Percentiles rank a stretch among this genome's conserved stretches.
Conservation (phyloP, 2,113 vertebrate genomes). For the Brachypodius melanocephalos region DNA sequence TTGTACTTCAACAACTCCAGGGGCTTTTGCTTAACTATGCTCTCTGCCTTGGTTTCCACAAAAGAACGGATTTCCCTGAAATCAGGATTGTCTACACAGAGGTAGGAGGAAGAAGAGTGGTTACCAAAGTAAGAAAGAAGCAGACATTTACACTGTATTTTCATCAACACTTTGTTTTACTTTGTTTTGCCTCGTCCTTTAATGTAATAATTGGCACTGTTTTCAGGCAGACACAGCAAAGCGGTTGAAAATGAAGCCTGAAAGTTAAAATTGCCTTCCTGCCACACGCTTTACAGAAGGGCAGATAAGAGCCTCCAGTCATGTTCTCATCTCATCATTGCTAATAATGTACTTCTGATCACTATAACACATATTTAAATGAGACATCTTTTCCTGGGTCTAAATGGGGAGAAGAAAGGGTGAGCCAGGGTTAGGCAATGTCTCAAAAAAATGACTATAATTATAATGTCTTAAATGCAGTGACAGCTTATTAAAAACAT, state of each 20-base stretch:
- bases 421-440: constrained; percentile 5
- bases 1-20: constrained; percentile 86
- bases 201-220: neutral
- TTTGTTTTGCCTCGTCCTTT: neutral
- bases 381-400: constrained; percentile 20
- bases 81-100: constrained; percentile 77
- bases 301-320: neutral
- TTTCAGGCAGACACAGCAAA: neutral
- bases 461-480: constrained; percentile 2
- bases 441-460: constrained; percentile 18
- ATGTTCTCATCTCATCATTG: constrained; percentile 30
- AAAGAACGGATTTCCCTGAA: constrained; percentile 95
- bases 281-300: neutral
- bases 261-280: constrained; percentile 6
- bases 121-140: neutral
- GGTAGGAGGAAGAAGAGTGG: neutral
- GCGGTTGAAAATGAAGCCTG: neutral
- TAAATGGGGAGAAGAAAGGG: constrained; percentile 32
- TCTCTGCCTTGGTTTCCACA: constrained; percentile 90
- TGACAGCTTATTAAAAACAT: constrained; percentile 47
- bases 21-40: constrained; percentile 76
- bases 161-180: neutral
- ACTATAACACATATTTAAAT: constrained; percentile 19
- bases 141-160: neutral
- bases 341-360: constrained; percentile 33